Conservation (phyloP, 2,888 invertebrate genomes). For the Lycia hirtaria region DNA sequence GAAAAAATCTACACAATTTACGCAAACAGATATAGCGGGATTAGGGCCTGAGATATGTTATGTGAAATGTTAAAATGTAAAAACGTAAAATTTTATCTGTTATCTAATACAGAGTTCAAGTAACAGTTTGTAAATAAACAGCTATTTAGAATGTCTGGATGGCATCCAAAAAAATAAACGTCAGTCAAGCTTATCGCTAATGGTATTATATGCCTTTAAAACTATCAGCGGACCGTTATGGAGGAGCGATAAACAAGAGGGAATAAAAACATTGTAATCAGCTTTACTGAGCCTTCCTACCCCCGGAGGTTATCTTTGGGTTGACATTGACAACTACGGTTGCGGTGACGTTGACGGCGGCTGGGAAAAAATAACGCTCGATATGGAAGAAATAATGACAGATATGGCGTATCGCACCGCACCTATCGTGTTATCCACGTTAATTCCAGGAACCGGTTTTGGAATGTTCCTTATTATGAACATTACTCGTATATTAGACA, state of each 20-base stretch:
- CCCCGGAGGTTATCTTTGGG: conserved; percentile 54
- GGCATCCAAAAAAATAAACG: conserved; percentile 45
- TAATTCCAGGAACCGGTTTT: too few relatives aligned
- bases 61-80: conserved; percentile 25
- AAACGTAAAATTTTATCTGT: conserved; percentile 30
- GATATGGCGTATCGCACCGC: conserved; percentile 23
- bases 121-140: conserved; percentile 43
- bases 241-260: conserved; percentile 48
- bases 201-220: conserved; percentile 54
- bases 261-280: conserved; percentile 61
- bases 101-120: conserved; percentile 32
- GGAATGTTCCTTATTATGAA: too few relatives aligned
- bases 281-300: conserved; percentile 47
- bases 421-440: not conserved
- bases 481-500: too few relatives aligned
- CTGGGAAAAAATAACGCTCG: conserved; percentile 39
- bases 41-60: conserved; percentile 26
- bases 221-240: conserved; percentile 53
- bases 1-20: conserved; percentile 25
- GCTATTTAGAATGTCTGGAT: conserved; percentile 41
- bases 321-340: conserved; percentile 30
- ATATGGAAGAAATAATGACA: conserved; percentile 37
- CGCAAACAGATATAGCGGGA: conserved; percentile 26
- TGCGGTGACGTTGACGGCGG: conserved; percentile 29
- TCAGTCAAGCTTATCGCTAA: conserved; percentile 55